Evolutionary conservation across 2,113 vertebrate genomes (phyloP).

Genomic region (Anhinga rufa): DNA sequence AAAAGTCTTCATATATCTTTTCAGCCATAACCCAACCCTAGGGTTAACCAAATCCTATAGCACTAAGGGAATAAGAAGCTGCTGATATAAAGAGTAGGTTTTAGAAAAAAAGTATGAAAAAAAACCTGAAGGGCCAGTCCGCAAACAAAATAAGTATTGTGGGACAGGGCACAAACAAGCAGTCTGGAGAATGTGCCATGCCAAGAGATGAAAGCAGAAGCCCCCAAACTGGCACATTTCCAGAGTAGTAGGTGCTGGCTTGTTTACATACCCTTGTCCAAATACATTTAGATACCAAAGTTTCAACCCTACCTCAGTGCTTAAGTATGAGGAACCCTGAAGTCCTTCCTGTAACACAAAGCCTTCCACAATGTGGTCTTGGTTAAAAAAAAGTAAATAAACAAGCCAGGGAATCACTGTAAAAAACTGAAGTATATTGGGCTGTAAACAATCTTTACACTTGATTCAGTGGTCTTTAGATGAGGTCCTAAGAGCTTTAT

Average conservation of each 20-base stretch:
- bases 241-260: fast-evolving
- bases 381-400: neutral
- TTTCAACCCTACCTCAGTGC: fast-evolving
- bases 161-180: neutral
- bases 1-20: neutral
- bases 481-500: neutral
- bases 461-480: neutral
- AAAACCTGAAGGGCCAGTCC: neutral
- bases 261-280: neutral
- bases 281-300: neutral
- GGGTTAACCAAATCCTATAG: neutral
- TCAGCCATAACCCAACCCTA: neutral
- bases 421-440: neutral
- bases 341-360: neutral
- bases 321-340: neutral
- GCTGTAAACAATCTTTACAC: neutral
- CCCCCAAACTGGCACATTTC: fast-evolving
- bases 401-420: neutral
- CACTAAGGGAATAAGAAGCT: neutral
- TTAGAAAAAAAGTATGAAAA: neutral
- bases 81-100: neutral
- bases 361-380: neutral
- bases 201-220: neutral
- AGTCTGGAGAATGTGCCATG: neutral
- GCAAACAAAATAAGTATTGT: neutral